phyloP scores from a whole-genome alignment of 1,140 invertebrate species.

The Caligus rogercresseyi region DNA sequence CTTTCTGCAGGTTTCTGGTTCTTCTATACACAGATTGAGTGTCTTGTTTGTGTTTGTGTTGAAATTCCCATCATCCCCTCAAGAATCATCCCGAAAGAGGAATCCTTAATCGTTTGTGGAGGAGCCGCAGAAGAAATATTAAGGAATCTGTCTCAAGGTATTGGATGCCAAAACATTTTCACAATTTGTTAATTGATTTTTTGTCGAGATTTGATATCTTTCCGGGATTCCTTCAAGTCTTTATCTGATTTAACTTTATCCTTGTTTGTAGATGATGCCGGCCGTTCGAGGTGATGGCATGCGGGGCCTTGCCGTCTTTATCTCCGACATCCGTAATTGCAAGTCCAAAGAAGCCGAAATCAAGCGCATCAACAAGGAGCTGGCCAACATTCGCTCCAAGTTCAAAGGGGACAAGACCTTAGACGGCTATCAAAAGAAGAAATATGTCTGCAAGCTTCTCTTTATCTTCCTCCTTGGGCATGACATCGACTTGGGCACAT shows the following conservation, averaged over 20 bases:
- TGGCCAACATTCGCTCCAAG: slow-evolving; percentile 98
- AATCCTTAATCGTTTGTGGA: no score
- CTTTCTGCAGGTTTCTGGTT: no score
- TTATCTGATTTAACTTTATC: background rate
- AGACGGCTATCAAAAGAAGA: slow-evolving; percentile 99
- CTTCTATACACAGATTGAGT: no score
- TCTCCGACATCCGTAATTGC: slow-evolving; percentile 99
- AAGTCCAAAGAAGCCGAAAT: slow-evolving; percentile 99
- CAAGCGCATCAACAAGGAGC: slow-evolving; percentile 98
- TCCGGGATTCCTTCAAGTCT: background rate
- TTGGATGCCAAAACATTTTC: no score
- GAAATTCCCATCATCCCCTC: no score
- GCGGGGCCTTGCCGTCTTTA: slow-evolving; percentile 98
- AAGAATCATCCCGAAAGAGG: no score
- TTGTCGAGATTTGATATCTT: background rate
- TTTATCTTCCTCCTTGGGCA: slow-evolving; percentile 98
- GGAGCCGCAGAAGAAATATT: no score
- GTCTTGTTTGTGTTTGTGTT: no score
- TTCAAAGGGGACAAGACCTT: slow-evolving; percentile 99
- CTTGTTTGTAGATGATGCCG: slow-evolving; percentile 49
- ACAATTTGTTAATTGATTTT: no score
- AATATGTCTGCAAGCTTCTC: slow-evolving; percentile 98
- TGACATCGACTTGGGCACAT: slow-evolving; percentile 99
- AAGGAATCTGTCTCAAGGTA: no score
- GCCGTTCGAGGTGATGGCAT: slow-evolving; percentile 99